Base-by-base conservation (phyloP, 2,797 vertebrate genomes). In the Sitta carolinensis region DNA sequence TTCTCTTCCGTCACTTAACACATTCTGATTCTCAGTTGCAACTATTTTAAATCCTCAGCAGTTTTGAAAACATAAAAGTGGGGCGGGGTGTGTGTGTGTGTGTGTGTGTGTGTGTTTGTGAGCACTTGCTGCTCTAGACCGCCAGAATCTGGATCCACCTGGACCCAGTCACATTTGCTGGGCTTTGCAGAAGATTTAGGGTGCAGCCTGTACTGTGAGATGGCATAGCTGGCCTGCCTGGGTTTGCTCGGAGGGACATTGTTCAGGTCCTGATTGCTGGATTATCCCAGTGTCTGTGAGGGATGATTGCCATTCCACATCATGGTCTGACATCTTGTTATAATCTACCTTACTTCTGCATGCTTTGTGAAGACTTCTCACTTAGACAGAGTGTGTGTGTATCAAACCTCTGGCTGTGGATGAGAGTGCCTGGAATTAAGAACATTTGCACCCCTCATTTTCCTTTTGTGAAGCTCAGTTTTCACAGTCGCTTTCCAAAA, bases 401-500 rank as follows among this genome's bases (percentile, higher is more conserved):
- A 50, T 69, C 57, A 67, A 72, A 88, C 75, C 47, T 77, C 78
- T 89, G 72, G 93, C 55, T 85, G 62, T 1, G 16, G 70, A 79
- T 77, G 45, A 2, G 38, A 89, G 81, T 77, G 62, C 50, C 91
- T 96, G 94, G 84, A 91, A 96, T 64, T 92, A 95, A 95, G 92
- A 95, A 72, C 59, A 81, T 96, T 91, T 38, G 0, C 52, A 91
- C 25, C 50, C 62, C 59, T 84, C 73, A 45, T 87, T 83, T 86
- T 74, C 27, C 45, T 86, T 78, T 88, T 86, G 74, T 77, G 87
- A 84, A 82, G 87, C 83, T 88, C 67, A 57, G 87, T 92, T 95
- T 96, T 95, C 95, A 95, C 8, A n/a, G 70, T 91, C 43, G 45
- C 87, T 88, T 96, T 94, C 93, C 95, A 95, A 92, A 96, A 96